Conservation (phyloP, 2,113 vertebrate species). For the Chloropsis hardwickii region DNA sequence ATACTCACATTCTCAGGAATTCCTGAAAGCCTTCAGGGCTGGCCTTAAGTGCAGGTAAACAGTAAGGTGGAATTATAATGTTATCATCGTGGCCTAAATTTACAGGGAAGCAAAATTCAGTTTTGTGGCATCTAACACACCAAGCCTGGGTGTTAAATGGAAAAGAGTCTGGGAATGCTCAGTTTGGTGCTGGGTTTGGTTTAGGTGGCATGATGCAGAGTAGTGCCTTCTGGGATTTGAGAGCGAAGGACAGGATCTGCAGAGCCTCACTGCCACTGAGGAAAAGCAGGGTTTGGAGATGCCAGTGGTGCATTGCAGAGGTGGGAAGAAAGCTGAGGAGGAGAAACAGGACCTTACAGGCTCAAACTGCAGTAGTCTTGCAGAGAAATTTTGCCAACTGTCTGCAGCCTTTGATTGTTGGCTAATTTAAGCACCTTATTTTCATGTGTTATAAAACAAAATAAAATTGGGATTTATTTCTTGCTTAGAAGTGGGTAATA, state of each 20-base stretch:
- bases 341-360: background rate
- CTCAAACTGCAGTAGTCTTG: background rate
- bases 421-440: background rate
- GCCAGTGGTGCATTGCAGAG: background rate
- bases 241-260: background rate
- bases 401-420: background rate
- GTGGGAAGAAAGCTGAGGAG: background rate
- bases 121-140: background rate
- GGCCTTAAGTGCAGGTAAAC: background rate
- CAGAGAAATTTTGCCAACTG: background rate
- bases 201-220: background rate
- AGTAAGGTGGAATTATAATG: background rate
- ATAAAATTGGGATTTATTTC: background rate
- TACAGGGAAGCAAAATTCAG: background rate
- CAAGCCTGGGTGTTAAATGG: too few species aligned
- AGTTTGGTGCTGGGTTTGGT: background rate
- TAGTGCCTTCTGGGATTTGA: background rate
- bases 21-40: background rate
- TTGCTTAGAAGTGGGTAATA: background rate
- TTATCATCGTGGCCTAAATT: background rate
- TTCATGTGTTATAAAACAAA: background rate
- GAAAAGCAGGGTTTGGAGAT: background rate
- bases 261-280: accelerated
- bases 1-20: background rate
- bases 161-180: background rate